These are phyloP conservation scores for Ptychodera flava DNA, from an alignment of 35 echinoderm and acorn worm species.

Conservation along the genomic window DNA sequence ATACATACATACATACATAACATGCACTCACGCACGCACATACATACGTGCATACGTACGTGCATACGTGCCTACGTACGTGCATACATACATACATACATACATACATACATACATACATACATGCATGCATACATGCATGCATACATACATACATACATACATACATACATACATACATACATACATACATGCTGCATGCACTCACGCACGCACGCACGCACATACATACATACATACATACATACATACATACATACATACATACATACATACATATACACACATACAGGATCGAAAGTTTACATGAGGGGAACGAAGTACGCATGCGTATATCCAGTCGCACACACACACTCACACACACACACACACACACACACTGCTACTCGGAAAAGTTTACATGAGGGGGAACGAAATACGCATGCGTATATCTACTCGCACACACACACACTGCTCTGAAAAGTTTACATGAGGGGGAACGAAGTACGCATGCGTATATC, in stretches of 20 bases:
- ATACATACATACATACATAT: background rate
- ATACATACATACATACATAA: background rate
- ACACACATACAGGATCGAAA: background rate
- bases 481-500: too few species aligned
- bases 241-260: background rate
- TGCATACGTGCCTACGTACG: background rate
- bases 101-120: background rate
- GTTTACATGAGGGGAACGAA: too few species aligned
- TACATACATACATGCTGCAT: background rate
- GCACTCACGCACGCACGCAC: background rate
- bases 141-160: background rate
- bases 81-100: background rate
- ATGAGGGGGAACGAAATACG: background rate
- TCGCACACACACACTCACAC: background rate
- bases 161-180: constrained; percentile 2
- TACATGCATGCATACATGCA: background rate
- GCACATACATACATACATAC: background rate
- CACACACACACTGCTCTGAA: background rate
- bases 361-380: background rate
- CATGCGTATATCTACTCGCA: background rate
- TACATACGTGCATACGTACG: background rate
- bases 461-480: too few species aligned
- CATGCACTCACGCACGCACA: background rate
- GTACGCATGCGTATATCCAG: background rate
- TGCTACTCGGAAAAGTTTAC: background rate